phyloP scores from a whole-genome alignment of 2,113 vertebrate genomes.

The Nesogale talazaci region DNA sequence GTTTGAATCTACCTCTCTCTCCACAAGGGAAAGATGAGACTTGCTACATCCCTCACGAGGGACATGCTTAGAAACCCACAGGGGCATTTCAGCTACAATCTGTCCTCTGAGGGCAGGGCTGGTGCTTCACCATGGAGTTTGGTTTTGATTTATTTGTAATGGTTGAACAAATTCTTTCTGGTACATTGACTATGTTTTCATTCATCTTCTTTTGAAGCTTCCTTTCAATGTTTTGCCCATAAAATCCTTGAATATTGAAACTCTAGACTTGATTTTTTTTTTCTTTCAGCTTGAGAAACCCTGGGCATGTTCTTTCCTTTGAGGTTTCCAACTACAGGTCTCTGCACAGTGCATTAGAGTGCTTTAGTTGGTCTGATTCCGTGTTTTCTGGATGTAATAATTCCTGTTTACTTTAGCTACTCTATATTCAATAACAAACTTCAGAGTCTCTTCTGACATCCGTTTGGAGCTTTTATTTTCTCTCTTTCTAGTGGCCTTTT shows the following conservation, averaged over 20 bases:
- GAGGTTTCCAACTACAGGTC: no score
- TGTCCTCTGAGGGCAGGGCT: no score
- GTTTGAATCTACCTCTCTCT: no score
- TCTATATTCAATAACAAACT: not conserved
- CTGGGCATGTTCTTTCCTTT: no score
- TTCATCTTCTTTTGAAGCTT: not conserved
- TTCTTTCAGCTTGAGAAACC: not conserved
- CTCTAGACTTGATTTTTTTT: no score
- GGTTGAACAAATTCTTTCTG: not conserved
- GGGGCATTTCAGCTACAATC: no score
- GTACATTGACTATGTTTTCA: not conserved
- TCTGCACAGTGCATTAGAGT: not conserved
- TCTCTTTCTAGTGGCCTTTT: not conserved
- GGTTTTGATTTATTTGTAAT: not conserved
- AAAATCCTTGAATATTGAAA: not conserved
- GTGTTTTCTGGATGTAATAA: not conserved
- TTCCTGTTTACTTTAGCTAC: not conserved
- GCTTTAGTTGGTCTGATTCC: not conserved
- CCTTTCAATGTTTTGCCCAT: not conserved
- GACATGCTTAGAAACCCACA: no score
- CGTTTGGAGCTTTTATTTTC: not conserved
- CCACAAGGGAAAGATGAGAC: no score
- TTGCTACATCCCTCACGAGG: no score
- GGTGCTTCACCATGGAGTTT: no score
- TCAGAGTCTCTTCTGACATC: not conserved